Evolutionary conservation across 2,888 invertebrate genomes (phyloP).

Genomic region (Metopia argyrocephala): DNA sequence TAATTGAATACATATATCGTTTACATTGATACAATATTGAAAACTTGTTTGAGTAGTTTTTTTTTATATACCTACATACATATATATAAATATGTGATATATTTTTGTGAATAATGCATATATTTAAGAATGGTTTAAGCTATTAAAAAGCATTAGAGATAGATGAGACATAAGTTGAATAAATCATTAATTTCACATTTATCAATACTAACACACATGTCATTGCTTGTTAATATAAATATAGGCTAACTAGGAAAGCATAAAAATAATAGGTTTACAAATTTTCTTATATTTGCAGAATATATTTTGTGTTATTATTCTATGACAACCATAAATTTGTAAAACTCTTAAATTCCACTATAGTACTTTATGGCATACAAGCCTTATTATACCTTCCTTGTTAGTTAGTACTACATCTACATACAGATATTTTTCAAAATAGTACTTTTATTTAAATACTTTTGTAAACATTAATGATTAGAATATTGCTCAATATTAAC

Average conservation of each 20-base stretch:
- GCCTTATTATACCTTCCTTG: not conserved
- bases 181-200: not conserved
- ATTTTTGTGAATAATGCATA: no score
- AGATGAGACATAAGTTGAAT: no score
- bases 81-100: constrained; percentile 56
- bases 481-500: constrained; percentile 50
- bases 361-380: not conserved
- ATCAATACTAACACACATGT: not conserved
- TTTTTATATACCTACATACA: constrained; percentile 51
- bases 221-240: not conserved
- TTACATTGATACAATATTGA: no score
- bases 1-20: no score
- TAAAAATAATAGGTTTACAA: not conserved
- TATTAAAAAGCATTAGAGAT: no score
- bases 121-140: no score
- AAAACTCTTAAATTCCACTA: not conserved
- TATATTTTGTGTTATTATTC: no score
- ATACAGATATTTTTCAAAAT: constrained; percentile 20
- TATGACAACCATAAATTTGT: not conserved
- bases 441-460: constrained; percentile 2
- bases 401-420: not conserved
- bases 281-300: not conserved
- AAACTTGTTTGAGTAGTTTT: not conserved
- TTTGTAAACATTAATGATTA: constrained; percentile 48
- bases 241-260: not conserved